Evolutionary conservation across 2,888 invertebrate species (phyloP), one percentile per base, ranked within the genome.

Genomic region (Drosophila cognata): DNA sequence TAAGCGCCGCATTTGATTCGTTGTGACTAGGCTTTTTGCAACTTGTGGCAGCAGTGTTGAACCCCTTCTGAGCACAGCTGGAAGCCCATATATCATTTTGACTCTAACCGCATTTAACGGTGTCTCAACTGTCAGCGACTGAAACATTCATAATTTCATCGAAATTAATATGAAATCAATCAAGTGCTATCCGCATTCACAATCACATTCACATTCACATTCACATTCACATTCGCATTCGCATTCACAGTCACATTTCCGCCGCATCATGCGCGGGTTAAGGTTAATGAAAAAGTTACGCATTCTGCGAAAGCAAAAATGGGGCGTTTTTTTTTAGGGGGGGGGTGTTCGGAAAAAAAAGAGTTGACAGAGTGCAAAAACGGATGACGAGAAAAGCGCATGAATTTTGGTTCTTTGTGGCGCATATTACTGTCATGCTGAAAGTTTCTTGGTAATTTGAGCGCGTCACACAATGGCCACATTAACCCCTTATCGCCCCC

Each of bases 151-250:
- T 87, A 75, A 84, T 84, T 85, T 82, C 72, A 41, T 38, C 56
- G 83, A 81, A 89, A 87, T 83, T 87, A 87, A 88, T 81, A 79
- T 69, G 90, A 89, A 89, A 87, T 87, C 86, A 87, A 87, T 87
- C 86, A 87, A 83, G 68, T 83, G 74, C 73, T 71, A 79, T 67
- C 65, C 70, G 58, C 67, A 74, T 68, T 71, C 61, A 68, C 64
- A 64, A 56, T 50, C 46, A 4, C 46, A 46, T 4, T 46, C 43
- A 0, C 43, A 46, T 1, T 13, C 46, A 0, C 46, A 46, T 4
- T 46, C 43, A 2, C 43, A 43, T 1, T n/a, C 48, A 0, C 48
- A 50, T 80, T 70, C 65, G 60, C 46, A 65, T 55, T 70, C 31
- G 0, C 31, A 35, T 76, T 70, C 66, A 56, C 52, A 66, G 53